These are phyloP conservation scores for Sylvia atricapilla DNA, from an alignment of 2,113 vertebrate genomes.

Conservation along the genomic window DNA sequence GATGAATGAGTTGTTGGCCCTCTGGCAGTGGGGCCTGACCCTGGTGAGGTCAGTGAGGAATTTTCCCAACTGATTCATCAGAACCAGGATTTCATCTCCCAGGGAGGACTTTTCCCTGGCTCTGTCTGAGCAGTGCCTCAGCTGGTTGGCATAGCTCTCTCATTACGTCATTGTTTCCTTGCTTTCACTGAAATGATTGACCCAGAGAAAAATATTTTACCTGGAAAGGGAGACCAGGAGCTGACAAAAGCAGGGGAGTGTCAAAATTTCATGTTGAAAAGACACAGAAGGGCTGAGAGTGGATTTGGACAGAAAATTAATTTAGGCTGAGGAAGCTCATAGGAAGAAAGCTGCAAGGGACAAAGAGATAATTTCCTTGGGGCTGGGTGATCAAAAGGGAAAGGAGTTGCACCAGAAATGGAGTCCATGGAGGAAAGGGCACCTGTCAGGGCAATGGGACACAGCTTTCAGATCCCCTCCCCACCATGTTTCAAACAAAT, in stretches of 20 bases:
- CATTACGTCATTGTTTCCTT: conserved; percentile 33
- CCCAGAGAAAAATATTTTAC: conserved; percentile 20
- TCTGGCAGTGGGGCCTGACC: not conserved
- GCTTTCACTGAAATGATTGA: not conserved
- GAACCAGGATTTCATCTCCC: not conserved
- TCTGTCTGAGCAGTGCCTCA: not conserved
- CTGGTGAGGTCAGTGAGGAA: not conserved
- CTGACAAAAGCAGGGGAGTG: not conserved
- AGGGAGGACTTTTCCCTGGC: conserved; percentile 20
- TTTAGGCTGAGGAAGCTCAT: not conserved
- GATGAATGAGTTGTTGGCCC: not conserved
- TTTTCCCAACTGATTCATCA: not conserved
- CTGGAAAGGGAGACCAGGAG: conserved; percentile 5
- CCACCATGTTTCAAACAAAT: not conserved
- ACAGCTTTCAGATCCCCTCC: not conserved
- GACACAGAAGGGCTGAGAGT: not conserved
- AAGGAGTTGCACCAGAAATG: not conserved
- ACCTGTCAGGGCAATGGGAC: not conserved
- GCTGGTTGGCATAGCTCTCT: not conserved
- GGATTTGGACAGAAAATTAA: not conserved
- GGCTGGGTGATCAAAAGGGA: not conserved
- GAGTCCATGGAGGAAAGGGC: not conserved
- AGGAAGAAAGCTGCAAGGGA: not conserved
- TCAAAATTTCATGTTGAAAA: not conserved
- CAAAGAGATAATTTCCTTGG: not conserved